A percentile compares a stretch with the other conserved stretches of the same genome.
Evolutionary conservation across 2,797 vertebrate genomes (phyloP).

Genomic region (Harpagifer antarcticus): DNA sequence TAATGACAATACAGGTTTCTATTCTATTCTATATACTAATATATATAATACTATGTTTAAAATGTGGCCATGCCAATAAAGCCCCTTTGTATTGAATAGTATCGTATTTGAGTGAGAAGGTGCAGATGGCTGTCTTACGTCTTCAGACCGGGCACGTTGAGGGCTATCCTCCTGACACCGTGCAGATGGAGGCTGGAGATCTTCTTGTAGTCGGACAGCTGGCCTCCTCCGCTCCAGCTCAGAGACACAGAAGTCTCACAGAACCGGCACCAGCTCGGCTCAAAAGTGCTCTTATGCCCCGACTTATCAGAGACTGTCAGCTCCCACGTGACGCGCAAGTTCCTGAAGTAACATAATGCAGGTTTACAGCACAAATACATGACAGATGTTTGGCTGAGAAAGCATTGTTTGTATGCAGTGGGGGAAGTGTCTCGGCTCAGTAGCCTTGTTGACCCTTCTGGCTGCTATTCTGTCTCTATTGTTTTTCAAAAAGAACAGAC

Average conservation of each 20-base stretch:
- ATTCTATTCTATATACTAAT: too few relatives aligned
- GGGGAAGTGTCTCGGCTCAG: too few relatives aligned
- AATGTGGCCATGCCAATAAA: too few relatives aligned
- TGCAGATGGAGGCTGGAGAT: conserved; percentile 86
- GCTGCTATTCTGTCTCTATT: too few relatives aligned
- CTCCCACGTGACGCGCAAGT: conserved; percentile 83
- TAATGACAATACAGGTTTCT: too few relatives aligned
- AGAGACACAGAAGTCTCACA: conserved; percentile 85
- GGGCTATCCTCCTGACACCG: conserved; percentile 84
- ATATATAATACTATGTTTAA: too few relatives aligned
- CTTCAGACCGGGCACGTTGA: conserved; percentile 67
- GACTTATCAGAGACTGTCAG: conserved; percentile 83
- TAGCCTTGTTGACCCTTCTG: too few relatives aligned
- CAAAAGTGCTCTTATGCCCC: conserved; percentile 77
- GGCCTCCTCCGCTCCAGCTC: conserved; percentile 81
- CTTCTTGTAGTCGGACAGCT: conserved; percentile 77
- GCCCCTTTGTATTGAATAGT: too few relatives aligned
- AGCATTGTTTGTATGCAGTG: neutral
- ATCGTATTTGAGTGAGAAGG: neutral
- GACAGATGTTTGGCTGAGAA: neutral
- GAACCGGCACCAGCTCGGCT: conserved; percentile 81
- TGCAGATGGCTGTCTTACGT: conserved; percentile 80
- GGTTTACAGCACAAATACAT: neutral
- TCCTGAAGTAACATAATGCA: conserved; percentile 61
- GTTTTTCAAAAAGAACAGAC: too few relatives aligned